These are phyloP conservation scores for Aphidius colemani DNA, from an alignment of 2,888 invertebrate species.

Conservation along the genomic window DNA sequence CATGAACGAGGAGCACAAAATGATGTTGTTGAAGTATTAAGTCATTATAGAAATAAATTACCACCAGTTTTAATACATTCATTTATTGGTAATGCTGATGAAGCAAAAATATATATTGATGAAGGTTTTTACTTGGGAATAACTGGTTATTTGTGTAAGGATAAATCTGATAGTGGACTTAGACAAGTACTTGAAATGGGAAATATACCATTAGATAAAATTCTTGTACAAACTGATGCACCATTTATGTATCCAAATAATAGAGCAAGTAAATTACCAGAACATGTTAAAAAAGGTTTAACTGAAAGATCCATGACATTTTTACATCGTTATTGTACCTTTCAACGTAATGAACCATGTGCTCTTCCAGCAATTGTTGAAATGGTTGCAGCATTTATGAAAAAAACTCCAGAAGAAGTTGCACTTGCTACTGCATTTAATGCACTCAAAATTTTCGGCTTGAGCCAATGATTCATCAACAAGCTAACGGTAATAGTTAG, in stretches of 20 bases:
- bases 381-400: conserved; percentile 91
- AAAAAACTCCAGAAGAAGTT: conserved; percentile 84
- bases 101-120: conserved; percentile 81
- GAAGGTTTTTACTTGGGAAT: conserved; percentile 85
- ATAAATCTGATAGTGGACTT: conserved; percentile 90
- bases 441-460: conserved; percentile 86
- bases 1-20: conserved; percentile 92
- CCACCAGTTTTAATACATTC: conserved; percentile 90
- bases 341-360: conserved; percentile 96
- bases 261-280: conserved; percentile 87
- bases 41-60: conserved; percentile 63
- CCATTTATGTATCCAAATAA: conserved; percentile 97
- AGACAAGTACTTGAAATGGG: conserved; percentile 81
- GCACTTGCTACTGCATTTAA: conserved; percentile 90
- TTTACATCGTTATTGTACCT: conserved; percentile 89
- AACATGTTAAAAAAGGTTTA: conserved; percentile 83
- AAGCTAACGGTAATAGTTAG: conserved; percentile 4
- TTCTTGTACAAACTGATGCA: conserved; percentile 90
- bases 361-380: conserved; percentile 91
- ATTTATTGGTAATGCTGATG: conserved; percentile 86
- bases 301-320: conserved; percentile 84
- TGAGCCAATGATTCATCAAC: conserved; percentile 70
- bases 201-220: conserved; percentile 78
- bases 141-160: conserved; percentile 87
- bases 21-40: conserved; percentile 78